Base-by-base conservation (phyloP, 2,797 vertebrate species). In the Sebastes itinus region DNA sequence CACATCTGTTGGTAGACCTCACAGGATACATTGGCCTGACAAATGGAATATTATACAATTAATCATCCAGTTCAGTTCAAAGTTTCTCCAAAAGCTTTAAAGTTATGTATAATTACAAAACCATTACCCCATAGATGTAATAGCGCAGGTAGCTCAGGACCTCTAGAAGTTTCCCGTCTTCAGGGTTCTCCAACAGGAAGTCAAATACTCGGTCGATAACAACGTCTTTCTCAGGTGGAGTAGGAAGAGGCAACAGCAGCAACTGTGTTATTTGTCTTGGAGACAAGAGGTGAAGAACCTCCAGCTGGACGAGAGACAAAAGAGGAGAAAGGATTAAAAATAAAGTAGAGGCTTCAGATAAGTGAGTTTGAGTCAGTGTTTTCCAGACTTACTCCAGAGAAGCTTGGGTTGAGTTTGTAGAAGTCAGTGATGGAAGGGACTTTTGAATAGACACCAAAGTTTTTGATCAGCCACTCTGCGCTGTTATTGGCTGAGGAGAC, bases 361-460 rank as follows among this genome's bases (percentile, higher is more conserved):
- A 38, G 5, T 12, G 1, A 5, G n/a, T 35, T 59, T 59, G 1
- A 33, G 4, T 68, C 2, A 7, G 8, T 14, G 46, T 56, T 28
- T 58, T 52, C 13, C 35, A 35, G 35, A 94, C 94, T 92, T 75
- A 96, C 96, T 59, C 81, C 94, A 27, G 91, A 85, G 85, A 96
- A 96, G 59, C 75, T 4, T 16, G 81, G 66, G 80, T 95, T 89
- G 30, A 96, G 89, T 2, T n/a, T 6, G 64, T 95, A 95, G 78
- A 96, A 94, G 67, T 95, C 88, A 5, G 25, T 49, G 64, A 96
- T 18, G 1, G 86, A 38, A 56, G 93, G 90, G 14, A 95, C 87
- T 2, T 11, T 62, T 6, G 89, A 93, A 90, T 95, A 96, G 76
- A 32, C 77, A 42, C 91, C 95, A 84, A 96, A 89, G 88, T 96